Evolutionary conservation across 2,888 invertebrate genomes (phyloP), one percentile per base, ranked within the genome.

Genomic region (Lasius platythorax): DNA sequence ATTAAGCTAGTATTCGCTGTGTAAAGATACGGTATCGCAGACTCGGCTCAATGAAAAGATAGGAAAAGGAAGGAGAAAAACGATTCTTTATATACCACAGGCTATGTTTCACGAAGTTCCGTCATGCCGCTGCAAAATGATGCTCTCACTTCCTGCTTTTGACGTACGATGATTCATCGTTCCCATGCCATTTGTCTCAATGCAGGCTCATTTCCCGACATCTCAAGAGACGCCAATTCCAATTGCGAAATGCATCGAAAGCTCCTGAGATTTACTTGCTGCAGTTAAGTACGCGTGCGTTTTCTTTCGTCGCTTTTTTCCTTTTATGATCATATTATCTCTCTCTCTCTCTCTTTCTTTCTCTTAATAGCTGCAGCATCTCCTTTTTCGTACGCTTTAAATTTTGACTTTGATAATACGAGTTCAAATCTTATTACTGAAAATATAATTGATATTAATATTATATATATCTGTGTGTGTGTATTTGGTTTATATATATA

Each of bases 91-190:
- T 89, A 85, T 82, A 83, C 64, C 82, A 66, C 79, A 40, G 84
- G 76, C 78, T 61, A 63, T 87, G 68, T 85, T 72, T 84, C 82
- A 76, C 83, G 76, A 83, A 86, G 87, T 88, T 90, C 82, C 87
- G 83, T 86, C 87, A 87, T 85, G 87, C 75, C 87, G 85, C 87
- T 88, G 89, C 87, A 86, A 90, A 90, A 87, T 87, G 91, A 85
- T 87, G 87, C 89, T 84, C 82, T 86, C 91, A 87, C 89, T 92
- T 92, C 88, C 85, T 92, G 91, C 88, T 88, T 90, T 89, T 92
- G 93, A 93, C 92, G 89, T 89, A 89, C 86, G 91, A 92, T 93
- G 93, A 93, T 92, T 93, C 92, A 93, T 93, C 91, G 92, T 88
- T 89, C 89, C 85, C 87, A 87, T 88, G 87, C 91, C 91, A 92